Evolutionary conservation across 2,888 invertebrate species (phyloP).

Genomic region (Drosophila prostipennis): DNA sequence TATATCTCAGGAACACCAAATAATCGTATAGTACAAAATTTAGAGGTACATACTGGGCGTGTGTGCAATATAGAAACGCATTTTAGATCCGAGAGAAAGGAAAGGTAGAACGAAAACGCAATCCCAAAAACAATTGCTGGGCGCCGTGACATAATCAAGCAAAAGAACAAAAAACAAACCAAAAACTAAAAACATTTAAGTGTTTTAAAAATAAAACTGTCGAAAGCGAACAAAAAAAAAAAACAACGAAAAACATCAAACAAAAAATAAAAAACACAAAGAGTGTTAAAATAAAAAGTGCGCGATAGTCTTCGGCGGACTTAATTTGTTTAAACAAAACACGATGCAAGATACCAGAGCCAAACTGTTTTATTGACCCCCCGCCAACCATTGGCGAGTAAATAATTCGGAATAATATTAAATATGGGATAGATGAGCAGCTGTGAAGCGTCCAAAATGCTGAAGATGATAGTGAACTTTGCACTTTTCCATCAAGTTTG

Average conservation of each 20-base stretch:
- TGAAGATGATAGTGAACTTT: slow-evolving; percentile 49
- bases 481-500: slow-evolving; percentile 43
- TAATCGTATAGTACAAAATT: slow-evolving; percentile 30
- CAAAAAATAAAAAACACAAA: slow-evolving; percentile 50
- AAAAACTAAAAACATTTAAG: slow-evolving; percentile 41
- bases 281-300: slow-evolving; percentile 35
- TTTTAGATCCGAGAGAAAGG: not conserved
- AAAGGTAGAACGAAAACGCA: slow-evolving; percentile 13
- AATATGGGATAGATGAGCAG: slow-evolving; percentile 34
- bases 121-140: slow-evolving; percentile 52
- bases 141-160: slow-evolving; percentile 66
- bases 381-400: slow-evolving; percentile 16
- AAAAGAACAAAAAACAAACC: slow-evolving; percentile 19
- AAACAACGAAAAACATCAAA: slow-evolving; percentile 42
- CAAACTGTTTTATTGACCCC: slow-evolving; percentile 41
- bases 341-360: slow-evolving; percentile 7
- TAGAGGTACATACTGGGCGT: slow-evolving; percentile 35
- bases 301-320: slow-evolving; percentile 29
- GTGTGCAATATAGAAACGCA: slow-evolving; percentile 44
- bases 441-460: slow-evolving; percentile 40
- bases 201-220: slow-evolving; percentile 51
- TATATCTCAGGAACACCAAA: slow-evolving; percentile 31
- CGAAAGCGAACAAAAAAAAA: slow-evolving; percentile 8
- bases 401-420: slow-evolving; percentile 30
- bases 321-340: slow-evolving; percentile 33